Base-by-base conservation (phyloP, 1,140 invertebrate genomes). In the Pseudomyrmex pallidus region DNA sequence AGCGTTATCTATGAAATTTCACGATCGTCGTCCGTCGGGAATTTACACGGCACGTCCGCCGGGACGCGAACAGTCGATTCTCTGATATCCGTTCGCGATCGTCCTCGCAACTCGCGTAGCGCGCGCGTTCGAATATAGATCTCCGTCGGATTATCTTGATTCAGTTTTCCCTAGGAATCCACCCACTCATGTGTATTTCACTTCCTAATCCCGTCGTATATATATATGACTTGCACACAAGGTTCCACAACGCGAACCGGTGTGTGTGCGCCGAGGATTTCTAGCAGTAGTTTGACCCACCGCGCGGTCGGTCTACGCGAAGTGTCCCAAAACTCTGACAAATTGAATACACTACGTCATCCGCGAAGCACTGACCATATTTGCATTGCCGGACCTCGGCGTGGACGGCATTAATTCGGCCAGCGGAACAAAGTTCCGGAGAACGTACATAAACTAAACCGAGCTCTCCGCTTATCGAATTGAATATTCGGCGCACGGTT, bases 311-410 rank as follows among this genome's bases (percentile, higher is more conserved):
- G 5, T 4, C 17, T 74, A 62, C 17, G 25, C 70, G 78, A 74
- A 66, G 13, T 61, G 67, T 63, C 25, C 57, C 74, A 67, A 82
- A 85, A 74, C 62, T 61, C 83, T 85, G 74, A 86, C 85, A 85
- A 86, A 63, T 73, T 70, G 74, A 86, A 64, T 46, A 44, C 46
- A 10, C 74, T 17, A 20, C 66, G 44, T 72, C 22, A 63, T n/a
- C 4, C 35, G 12, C 44, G 46, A 50, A 50, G 10, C 22, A 80
- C 66, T 13, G 44, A 20, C 54, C 54, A 80, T 80, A 80, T 80
- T 80, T 80, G 66, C 76, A 80, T 80, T 80, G 66, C 44, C 76
- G 54, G 57, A 35, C 35, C 35, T 48, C 76, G 22, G 66, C 76
- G 54, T 80, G 66, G 66, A 72, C 48, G 66, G 76, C 66, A 80